These are phyloP conservation scores for Arnoldichthys spilopterus DNA, from an alignment of 2,797 vertebrate species.

Conservation along the genomic window DNA sequence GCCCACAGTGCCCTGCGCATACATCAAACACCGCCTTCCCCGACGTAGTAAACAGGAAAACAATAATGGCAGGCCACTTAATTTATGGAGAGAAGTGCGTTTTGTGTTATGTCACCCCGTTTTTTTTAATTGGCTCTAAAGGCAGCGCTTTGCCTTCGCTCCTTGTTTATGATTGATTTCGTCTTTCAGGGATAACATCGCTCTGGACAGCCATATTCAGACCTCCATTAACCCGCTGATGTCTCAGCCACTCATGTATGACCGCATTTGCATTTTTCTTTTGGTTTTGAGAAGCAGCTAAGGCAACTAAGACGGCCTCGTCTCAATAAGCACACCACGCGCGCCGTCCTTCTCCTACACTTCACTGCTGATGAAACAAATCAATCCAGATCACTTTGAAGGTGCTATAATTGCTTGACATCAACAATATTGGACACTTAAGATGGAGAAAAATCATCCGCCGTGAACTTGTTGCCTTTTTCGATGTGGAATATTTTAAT, in stretches of 20 bases:
- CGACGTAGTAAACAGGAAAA: constrained; percentile 81
- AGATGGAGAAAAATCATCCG: constrained; percentile 68
- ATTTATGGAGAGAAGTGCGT: constrained; percentile 71
- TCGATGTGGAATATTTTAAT: constrained; percentile 74
- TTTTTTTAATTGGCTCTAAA: constrained; percentile 81
- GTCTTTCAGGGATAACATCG: constrained; percentile 63
- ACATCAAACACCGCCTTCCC: constrained; percentile 79
- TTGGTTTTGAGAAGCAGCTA: constrained; percentile 51
- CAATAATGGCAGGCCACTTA: constrained; percentile 79
- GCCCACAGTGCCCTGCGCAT: constrained; percentile 73
- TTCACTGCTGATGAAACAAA: constrained; percentile 71
- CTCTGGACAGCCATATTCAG: constrained; percentile 62
- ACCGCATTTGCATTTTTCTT: constrained; percentile 66
- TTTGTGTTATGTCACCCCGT: constrained; percentile 69
- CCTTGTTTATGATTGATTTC: constrained; percentile 73
- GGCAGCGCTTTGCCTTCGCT: constrained; percentile 68
- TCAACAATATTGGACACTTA: constrained; percentile 76
- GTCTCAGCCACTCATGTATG: constrained; percentile 60
- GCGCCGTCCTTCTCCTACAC: constrained; percentile 30
- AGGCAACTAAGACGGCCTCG: constrained; percentile 53
- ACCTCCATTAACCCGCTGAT: constrained; percentile 68
- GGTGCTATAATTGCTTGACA: constrained; percentile 77
- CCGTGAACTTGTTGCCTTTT: constrained; percentile 55
- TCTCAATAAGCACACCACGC: constrained; percentile 56
- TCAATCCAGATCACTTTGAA: constrained; percentile 76